phyloP scores from a whole-genome alignment of 2,888 invertebrate genomes.

The Sclerodermus sp. region DNA sequence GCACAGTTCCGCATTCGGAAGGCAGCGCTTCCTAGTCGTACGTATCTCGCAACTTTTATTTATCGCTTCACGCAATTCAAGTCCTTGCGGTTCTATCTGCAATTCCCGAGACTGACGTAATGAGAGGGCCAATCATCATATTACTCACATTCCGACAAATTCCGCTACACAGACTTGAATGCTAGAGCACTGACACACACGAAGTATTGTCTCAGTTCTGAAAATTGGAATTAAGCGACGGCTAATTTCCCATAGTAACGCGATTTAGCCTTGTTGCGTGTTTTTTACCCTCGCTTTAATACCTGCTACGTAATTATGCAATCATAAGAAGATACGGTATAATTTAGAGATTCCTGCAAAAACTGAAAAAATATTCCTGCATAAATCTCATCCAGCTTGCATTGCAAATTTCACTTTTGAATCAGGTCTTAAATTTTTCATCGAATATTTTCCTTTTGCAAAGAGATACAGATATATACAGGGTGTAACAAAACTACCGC shows the following conservation, averaged over 20 bases:
- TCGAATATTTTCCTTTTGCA: too few relatives aligned
- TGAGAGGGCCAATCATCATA: conserved; percentile 26
- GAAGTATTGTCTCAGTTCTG: conserved; percentile 11
- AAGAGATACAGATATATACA: too few relatives aligned
- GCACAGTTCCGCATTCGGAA: conserved; percentile 30
- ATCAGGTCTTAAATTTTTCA: too few relatives aligned
- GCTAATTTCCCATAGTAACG: neutral
- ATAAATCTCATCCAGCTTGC: too few relatives aligned
- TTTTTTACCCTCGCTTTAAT: too few relatives aligned
- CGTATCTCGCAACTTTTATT: conserved; percentile 35
- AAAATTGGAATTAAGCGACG: conserved; percentile 4
- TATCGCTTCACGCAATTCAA: conserved; percentile 37
- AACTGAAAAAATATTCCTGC: too few relatives aligned
- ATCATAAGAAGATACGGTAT: too few relatives aligned
- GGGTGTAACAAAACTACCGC: too few relatives aligned
- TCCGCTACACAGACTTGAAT: conserved; percentile 32
- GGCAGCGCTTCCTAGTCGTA: conserved; percentile 32
- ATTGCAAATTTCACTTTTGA: too few relatives aligned
- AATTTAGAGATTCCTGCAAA: too few relatives aligned
- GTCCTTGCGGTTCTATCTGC: conserved; percentile 31
- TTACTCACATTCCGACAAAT: conserved; percentile 26
- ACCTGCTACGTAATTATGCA: too few relatives aligned
- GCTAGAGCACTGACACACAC: neutral
- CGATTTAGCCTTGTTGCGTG: too few relatives aligned
- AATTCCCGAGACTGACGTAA: conserved; percentile 28